Evolutionary conservation across 2,113 vertebrate species (phyloP).

Genomic region (Lasiurus cinereus): DNA sequence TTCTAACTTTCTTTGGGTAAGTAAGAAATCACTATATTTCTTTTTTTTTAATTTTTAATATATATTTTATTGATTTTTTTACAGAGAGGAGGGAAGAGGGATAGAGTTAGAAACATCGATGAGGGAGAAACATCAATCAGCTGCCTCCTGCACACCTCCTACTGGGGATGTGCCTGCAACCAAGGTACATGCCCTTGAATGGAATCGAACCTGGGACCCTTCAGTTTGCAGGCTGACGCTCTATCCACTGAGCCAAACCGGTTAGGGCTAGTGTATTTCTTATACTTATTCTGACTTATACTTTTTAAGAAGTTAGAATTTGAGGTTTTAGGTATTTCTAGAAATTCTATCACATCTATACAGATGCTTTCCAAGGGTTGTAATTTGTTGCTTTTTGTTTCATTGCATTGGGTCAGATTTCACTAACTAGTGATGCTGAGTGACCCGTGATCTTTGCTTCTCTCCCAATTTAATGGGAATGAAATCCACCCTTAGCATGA

Average conservation of each 20-base stretch:
- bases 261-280: background rate
- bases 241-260: too few species aligned
- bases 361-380: background rate
- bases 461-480: background rate
- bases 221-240: too few species aligned
- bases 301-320: too few species aligned
- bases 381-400: background rate
- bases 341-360: background rate
- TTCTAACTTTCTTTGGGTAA: background rate
- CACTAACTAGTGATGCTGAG: background rate
- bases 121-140: too few species aligned
- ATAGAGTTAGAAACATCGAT: too few species aligned
- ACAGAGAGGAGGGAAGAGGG: too few species aligned
- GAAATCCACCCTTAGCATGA: background rate
- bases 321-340: background rate
- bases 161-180: too few species aligned
- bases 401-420: background rate
- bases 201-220: too few species aligned
- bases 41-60: too few species aligned
- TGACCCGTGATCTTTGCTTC: background rate
- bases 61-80: too few species aligned
- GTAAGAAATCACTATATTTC: background rate
- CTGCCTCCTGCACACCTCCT: too few species aligned
- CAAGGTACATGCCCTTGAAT: too few species aligned
- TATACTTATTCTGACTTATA: background rate